Evolutionary conservation across 2,113 vertebrate species (phyloP).

Genomic region (Sapajus apella): DNA sequence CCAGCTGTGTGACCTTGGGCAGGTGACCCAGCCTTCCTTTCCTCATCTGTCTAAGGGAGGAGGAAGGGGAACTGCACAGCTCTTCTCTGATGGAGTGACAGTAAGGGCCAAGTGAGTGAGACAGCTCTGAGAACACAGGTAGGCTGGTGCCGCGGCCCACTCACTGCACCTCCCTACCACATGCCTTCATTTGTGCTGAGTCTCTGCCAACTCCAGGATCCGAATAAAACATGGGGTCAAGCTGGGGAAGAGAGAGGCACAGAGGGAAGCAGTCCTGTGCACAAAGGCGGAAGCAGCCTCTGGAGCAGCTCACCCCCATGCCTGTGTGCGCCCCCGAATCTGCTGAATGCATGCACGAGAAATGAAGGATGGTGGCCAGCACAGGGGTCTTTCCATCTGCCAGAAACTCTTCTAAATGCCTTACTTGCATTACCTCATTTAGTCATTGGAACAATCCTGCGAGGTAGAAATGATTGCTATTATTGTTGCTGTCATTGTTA

Average conservation of each 20-base stretch:
- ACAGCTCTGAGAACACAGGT: not conserved
- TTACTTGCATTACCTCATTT: not conserved
- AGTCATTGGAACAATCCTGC: not conserved
- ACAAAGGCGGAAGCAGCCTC: too few relatives aligned
- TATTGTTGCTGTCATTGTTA: not conserved
- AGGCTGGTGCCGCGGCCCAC: accelerated
- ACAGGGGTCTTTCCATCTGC: not conserved
- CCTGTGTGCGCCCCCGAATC: accelerated
- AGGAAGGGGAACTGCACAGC: not conserved
- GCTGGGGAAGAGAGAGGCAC: not conserved
- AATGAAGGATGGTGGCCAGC: not conserved
- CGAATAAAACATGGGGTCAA: accelerated
- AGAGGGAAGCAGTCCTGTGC: not conserved
- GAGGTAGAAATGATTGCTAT: not conserved
- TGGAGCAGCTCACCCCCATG: accelerated
- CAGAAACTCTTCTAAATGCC: not conserved
- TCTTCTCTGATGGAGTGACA: too few relatives aligned
- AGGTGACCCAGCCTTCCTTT: not conserved
- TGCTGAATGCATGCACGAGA: accelerated
- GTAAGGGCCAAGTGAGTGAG: not conserved
- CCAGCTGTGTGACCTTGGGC: not conserved
- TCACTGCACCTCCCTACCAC: accelerated
- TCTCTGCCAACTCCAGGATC: not conserved
- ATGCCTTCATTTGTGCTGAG: not conserved
- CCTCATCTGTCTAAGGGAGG: not conserved